These are phyloP conservation scores for Oscheius sp. DNA, from an alignment of 1,140 invertebrate genomes.

Conservation along the genomic window DNA sequence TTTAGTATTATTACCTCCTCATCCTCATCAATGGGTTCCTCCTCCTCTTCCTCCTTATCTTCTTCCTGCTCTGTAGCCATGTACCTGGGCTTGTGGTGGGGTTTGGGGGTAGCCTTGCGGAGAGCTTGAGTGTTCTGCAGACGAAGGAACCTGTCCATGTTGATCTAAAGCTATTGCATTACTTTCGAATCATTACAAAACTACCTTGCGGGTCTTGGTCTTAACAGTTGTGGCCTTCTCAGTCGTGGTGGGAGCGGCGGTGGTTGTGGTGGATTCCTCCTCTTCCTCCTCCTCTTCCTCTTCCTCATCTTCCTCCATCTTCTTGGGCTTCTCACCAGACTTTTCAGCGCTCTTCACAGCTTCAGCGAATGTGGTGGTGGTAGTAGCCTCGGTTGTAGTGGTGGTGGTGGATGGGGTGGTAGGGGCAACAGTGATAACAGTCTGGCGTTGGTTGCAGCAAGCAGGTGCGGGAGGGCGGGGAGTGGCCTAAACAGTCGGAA, in stretches of 20 bases:
- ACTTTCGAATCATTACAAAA: not conserved
- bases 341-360: not conserved
- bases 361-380: constrained; percentile 12
- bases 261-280: constrained; percentile 19
- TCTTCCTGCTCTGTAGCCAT: constrained; percentile 19
- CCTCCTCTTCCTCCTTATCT: constrained; percentile 12
- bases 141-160: constrained; percentile 57
- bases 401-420: constrained; percentile 38
- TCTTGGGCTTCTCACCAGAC: constrained; percentile 4
- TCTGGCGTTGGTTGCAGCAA: constrained; percentile 21
- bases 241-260: constrained; percentile 10
- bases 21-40: constrained; percentile 8
- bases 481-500: not conserved
- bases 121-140: constrained; percentile 37
- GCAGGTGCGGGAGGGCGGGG: constrained; percentile 12
- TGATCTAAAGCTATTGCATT: constrained; percentile 37
- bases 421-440: constrained; percentile 4
- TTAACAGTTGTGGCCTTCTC: not conserved
- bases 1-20: not conserved
- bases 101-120: constrained; percentile 1
- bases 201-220: not conserved
- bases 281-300: constrained; percentile 25
- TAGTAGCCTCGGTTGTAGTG: constrained; percentile 21
- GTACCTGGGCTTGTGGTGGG: constrained; percentile 19
- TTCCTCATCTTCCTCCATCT: constrained; percentile 24